Percentiles rank a stretch among this genome's conserved stretches.
Evolutionary conservation across 2,797 vertebrate genomes (phyloP).

Genomic region (Clarias fuscus): DNA sequence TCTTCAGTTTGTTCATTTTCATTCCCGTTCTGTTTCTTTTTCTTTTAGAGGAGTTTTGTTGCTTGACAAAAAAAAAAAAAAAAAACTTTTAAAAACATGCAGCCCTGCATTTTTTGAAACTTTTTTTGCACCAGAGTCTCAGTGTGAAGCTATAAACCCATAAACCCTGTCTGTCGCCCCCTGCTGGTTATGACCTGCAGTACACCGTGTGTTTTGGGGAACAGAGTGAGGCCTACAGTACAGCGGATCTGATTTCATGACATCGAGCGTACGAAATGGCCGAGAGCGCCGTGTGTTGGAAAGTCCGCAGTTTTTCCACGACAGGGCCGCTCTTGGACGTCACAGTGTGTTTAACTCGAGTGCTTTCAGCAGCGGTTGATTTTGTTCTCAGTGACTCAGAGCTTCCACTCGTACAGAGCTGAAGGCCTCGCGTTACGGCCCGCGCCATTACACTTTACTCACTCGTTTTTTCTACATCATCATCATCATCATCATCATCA

Average conservation of each 20-base stretch:
- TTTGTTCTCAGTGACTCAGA: constrained; percentile 70
- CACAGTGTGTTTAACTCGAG: constrained; percentile 58
- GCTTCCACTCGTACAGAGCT: constrained; percentile 61
- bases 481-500: neutral
- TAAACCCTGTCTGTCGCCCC: constrained; percentile 35
- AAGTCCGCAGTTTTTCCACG: constrained; percentile 35
- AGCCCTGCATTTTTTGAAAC: neutral
- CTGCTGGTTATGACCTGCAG: constrained; percentile 30
- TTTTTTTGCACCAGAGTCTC: neutral
- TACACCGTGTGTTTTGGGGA: neutral
- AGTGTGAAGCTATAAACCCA: neutral
- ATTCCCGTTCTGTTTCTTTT: too few relatives aligned
- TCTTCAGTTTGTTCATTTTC: neutral
- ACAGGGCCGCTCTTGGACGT: constrained; percentile 37
- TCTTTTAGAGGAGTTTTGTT: neutral
- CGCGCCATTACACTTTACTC: constrained; percentile 32
- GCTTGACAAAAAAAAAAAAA: neutral
- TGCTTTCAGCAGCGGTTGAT: constrained; percentile 65
- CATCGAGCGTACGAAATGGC: neutral
- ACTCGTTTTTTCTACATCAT: neutral
- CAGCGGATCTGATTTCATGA: constrained; percentile 4
- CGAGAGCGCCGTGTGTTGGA: constrained; percentile 17
- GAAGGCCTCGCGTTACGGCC: constrained; percentile 27
- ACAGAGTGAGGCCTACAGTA: neutral
- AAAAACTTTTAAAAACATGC: neutral